Evolutionary conservation across 2,797 vertebrate genomes (phyloP), one percentile per base, ranked within the genome.

Genomic region (Megaceryle alcyon): DNA sequence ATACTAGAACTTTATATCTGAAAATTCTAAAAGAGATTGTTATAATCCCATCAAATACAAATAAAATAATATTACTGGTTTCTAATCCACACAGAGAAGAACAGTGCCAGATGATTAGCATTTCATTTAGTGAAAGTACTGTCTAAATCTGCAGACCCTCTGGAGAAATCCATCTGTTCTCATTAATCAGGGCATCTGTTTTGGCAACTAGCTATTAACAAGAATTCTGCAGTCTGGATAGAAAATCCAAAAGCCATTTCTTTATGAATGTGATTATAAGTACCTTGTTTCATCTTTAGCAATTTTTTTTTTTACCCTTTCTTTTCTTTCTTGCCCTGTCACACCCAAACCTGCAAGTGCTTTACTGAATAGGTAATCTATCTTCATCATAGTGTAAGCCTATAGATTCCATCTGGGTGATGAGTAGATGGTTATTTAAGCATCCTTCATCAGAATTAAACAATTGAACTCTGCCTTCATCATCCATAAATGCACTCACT

Each of bases 101-200:
- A 77, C 3, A 1, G 60, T 87, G 90, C 92, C 94, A 96, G 91
- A 87, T 96, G 86, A 95, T 95, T 96, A 93, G 88, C 95, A 96
- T 96, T 96, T 97, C 84, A 92, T 96, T 95, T 93, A 95, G 78
- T 87, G 90, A 82, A 89, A 97, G 92, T 81, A 80, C 89, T 39
- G 68, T 65, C 75, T 86, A 95, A 96, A 93, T 95, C 93, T 87
- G 90, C 86, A 93, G 93, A 89, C 90, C 90, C 95, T 96, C 90
- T 85, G 93, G 96, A 96, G 94, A 93, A 92, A 94, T 87, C 94
- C 96, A 95, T 96, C 91, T 96, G 96, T 94, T 96, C 91, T 92
- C 90, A 93, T 96, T 95, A 96, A 96, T 94, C 91, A 95, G 83
- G 78, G 83, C 91, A 95, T 95, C 94, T 96, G 91, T 77, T 97